A percentile compares a stretch with the other conserved stretches of the same genome.
These are phyloP conservation scores for Ashinkailepas kermadecensis DNA, from an alignment of 2,888 invertebrate species.

Conservation along the genomic window DNA sequence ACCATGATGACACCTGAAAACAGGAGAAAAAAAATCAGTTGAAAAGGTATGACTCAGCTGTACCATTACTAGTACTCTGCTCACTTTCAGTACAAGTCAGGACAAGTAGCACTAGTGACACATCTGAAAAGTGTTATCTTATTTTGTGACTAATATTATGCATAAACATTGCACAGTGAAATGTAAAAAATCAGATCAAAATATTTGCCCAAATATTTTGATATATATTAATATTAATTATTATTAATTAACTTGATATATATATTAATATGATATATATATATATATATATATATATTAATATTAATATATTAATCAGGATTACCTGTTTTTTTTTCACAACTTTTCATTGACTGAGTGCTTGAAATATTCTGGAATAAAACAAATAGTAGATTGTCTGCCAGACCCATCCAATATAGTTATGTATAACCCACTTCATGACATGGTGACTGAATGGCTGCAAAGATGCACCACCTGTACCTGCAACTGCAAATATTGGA, in stretches of 20 bases:
- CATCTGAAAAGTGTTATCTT: background rate
- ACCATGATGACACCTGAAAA: background rate
- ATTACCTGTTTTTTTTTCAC: no score
- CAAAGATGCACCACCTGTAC: no score
- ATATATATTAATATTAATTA: background rate
- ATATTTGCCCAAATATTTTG: background rate
- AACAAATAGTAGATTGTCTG: no score
- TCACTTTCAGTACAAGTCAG: background rate
- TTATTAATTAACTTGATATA: background rate
- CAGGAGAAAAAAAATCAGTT: background rate
- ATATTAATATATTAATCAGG: conserved; percentile 26
- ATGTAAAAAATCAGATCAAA: background rate
- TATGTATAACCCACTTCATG: no score
- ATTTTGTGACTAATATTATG: background rate
- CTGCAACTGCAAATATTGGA: no score
- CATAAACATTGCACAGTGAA: background rate
- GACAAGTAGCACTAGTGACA: background rate
- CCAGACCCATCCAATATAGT: no score
- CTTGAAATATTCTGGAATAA: no score
- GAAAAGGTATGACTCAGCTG: background rate
- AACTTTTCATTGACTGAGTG: no score
- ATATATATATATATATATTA: conserved; percentile 27
- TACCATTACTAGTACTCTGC: background rate
- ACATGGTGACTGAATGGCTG: no score
- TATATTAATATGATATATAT: no score